A percentile compares a stretch with the other conserved stretches of the same genome.
These are phyloP conservation scores for Imbricaverruca yamaguchii DNA, from an alignment of 2,888 invertebrate genomes.

Conservation along the genomic window DNA sequence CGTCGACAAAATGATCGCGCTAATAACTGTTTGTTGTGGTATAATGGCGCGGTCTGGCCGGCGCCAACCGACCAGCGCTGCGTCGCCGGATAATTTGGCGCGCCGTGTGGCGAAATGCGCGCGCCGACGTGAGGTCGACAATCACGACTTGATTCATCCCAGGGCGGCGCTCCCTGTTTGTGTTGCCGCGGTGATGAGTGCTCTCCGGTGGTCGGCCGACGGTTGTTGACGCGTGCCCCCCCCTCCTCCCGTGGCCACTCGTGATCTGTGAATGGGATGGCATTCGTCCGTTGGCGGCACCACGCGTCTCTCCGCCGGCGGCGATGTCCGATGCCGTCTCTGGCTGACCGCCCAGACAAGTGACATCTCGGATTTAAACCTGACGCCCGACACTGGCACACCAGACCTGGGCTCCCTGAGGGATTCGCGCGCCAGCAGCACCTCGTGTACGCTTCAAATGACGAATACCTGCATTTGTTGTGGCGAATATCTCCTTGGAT, in stretches of 20 bases:
- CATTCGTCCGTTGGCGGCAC: neutral
- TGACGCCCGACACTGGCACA: too few species aligned
- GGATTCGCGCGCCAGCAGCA: too few species aligned
- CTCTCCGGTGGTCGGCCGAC: neutral
- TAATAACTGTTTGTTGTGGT: constrained; percentile 11
- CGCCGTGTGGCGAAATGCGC: neutral
- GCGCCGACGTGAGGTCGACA: neutral
- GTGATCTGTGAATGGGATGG: neutral
- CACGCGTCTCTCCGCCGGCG: too few species aligned
- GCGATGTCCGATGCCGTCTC: too few species aligned
- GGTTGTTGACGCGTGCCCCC: neutral
- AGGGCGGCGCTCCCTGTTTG: neutral
- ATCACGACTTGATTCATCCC: neutral
- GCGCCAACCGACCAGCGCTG: neutral
- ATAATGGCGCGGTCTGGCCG: neutral
- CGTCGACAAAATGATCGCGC: constrained; percentile 3
- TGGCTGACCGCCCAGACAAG: too few species aligned
- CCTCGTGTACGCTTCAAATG: too few species aligned
- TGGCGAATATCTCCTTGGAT: too few species aligned
- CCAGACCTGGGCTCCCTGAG: too few species aligned
- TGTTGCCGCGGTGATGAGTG: neutral
- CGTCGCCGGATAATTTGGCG: neutral
- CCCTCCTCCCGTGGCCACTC: neutral
- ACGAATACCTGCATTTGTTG: too few species aligned
- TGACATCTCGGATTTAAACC: too few species aligned